These are phyloP conservation scores for Yponomeuta evonymella DNA, from an alignment of 2,888 invertebrate genomes.

Conservation along the genomic window DNA sequence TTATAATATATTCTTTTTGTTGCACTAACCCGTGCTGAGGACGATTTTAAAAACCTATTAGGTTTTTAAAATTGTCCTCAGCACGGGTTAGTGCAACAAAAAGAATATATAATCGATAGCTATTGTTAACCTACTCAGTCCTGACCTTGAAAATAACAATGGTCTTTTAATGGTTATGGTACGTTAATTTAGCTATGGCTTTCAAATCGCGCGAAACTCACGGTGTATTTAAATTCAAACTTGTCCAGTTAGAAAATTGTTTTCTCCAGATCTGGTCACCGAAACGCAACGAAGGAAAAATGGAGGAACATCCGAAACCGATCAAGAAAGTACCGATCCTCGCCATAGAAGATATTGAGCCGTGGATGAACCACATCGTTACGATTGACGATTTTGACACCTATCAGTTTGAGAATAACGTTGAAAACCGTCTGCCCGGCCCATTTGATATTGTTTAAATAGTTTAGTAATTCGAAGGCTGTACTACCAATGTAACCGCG, in stretches of 20 bases:
- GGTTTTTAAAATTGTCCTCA: too few species aligned
- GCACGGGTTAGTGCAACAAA: too few species aligned
- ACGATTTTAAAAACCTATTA: too few species aligned
- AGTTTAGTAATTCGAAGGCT: slow-evolving; percentile 23
- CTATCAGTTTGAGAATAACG: slow-evolving; percentile 37
- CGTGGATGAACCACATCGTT: slow-evolving; percentile 33
- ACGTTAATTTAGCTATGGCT: too few species aligned
- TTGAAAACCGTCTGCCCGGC: slow-evolving; percentile 37
- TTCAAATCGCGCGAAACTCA: too few species aligned
- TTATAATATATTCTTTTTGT: too few species aligned
- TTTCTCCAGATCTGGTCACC: slow-evolving; percentile 34
- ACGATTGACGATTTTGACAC: slow-evolving; percentile 38
- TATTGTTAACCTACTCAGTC: too few species aligned
- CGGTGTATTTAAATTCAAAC: too few species aligned
- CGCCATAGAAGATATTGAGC: slow-evolving; percentile 33
- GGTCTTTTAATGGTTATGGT: too few species aligned
- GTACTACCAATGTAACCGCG: slow-evolving; percentile 26
- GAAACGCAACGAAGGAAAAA: slow-evolving; percentile 30
- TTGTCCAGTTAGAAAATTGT: slow-evolving; percentile 15
- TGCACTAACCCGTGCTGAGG: too few species aligned
- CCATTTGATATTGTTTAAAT: slow-evolving; percentile 26
- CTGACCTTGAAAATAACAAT: too few species aligned
- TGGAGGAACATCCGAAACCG: slow-evolving; percentile 26
- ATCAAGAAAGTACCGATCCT: slow-evolving; percentile 31
- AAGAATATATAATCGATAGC: too few species aligned